Conservation (phyloP, 2,888 invertebrate genomes). For the Lissocephala sabroskyi region DNA sequence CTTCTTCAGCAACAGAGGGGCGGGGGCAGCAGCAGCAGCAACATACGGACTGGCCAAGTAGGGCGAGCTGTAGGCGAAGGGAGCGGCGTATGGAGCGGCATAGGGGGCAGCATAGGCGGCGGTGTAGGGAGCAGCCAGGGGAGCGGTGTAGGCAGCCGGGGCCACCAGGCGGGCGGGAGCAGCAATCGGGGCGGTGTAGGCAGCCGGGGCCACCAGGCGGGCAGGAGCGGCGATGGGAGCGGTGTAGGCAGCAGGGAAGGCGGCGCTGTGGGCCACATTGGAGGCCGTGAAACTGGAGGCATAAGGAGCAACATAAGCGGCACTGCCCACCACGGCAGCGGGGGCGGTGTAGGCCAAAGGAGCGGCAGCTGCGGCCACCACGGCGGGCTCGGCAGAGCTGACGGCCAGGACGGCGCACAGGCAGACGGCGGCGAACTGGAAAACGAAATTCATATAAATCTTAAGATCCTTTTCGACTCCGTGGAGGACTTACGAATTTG, state of each 20-base stretch:
- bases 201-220: slow-evolving; percentile 19
- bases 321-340: slow-evolving; percentile 58
- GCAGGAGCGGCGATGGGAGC: slow-evolving; percentile 22
- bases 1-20: slow-evolving; percentile 50
- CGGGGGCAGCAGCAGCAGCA: slow-evolving; percentile 27
- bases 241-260: slow-evolving; percentile 58
- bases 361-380: slow-evolving; percentile 41
- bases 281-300: slow-evolving; percentile 60
- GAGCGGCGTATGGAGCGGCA: slow-evolving; percentile 30
- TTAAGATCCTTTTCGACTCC: background rate
- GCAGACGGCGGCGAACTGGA: slow-evolving; percentile 57
- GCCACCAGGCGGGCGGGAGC: slow-evolving; percentile 25
- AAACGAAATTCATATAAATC: background rate
- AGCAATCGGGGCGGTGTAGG: slow-evolving; percentile 15
- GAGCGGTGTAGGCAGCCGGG: slow-evolving; percentile 10
- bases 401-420: slow-evolving; percentile 60
- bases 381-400: slow-evolving; percentile 52
- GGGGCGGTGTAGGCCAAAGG: slow-evolving; percentile 55
- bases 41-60: slow-evolving; percentile 29
- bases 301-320: slow-evolving; percentile 66
- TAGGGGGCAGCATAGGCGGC: slow-evolving; percentile 18
- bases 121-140: slow-evolving; percentile 26
- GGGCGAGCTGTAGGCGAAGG: slow-evolving; percentile 10
- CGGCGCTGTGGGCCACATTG: slow-evolving; percentile 57
- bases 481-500: slow-evolving; percentile 53